Evolutionary conservation across 2,888 invertebrate species (phyloP).

Genomic region (Drosophila anomelani): DNA sequence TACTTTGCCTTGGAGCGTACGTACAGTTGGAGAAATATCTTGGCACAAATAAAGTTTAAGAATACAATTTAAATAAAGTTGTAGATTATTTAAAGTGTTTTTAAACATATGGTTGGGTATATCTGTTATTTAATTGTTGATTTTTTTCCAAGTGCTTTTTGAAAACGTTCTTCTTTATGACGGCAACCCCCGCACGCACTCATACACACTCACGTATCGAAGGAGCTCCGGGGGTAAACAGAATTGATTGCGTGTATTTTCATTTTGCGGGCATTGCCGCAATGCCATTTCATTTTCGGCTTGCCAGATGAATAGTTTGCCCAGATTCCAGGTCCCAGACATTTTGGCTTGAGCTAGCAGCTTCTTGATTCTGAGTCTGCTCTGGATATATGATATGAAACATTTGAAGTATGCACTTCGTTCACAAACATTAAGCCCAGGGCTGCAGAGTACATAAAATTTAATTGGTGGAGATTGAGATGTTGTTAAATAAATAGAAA

Average conservation of each 20-base stretch:
- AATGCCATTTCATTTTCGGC: slow-evolving; percentile 67
- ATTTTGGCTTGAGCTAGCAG: slow-evolving; percentile 12
- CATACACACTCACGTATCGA: slow-evolving; percentile 27
- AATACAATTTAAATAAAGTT: background rate
- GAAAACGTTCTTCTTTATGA: slow-evolving; percentile 10
- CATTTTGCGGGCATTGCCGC: slow-evolving; percentile 64
- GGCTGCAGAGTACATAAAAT: background rate
- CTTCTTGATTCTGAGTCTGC: slow-evolving; percentile 17
- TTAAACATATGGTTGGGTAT: no score
- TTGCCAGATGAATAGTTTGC: slow-evolving; percentile 54
- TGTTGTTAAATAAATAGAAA: background rate
- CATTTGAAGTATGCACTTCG: slow-evolving; percentile 43
- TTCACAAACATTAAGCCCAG: slow-evolving; percentile 17
- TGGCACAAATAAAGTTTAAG: background rate
- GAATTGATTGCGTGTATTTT: slow-evolving; percentile 77
- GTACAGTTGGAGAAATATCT: slow-evolving; percentile 1
- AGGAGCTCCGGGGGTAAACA: slow-evolving; percentile 63
- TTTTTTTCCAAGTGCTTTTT: slow-evolving; percentile 21
- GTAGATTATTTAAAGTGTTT: background rate
- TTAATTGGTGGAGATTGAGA: background rate
- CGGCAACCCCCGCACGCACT: slow-evolving; percentile 2
- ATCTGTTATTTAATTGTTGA: no score
- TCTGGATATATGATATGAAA: slow-evolving; percentile 51
- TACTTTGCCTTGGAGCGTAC: slow-evolving; percentile 46
- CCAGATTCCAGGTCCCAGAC: slow-evolving; percentile 11